These are phyloP conservation scores for Aulostomus chinensis DNA, from an alignment of 2,797 vertebrate genomes.

Conservation along the genomic window DNA sequence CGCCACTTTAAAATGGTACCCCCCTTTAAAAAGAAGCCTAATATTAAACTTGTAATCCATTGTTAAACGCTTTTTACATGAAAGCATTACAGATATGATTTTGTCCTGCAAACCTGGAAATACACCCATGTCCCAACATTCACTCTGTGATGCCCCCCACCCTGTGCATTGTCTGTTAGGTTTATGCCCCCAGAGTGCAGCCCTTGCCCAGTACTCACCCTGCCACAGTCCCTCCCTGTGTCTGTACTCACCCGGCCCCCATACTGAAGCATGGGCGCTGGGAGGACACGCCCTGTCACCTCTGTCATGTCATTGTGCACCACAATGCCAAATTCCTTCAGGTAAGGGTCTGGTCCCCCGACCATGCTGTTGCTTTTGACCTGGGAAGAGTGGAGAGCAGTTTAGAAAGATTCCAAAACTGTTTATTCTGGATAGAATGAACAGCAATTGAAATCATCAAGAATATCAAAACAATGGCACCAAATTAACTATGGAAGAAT, in stretches of 20 bases:
- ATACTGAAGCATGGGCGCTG: slow-evolving; percentile 98
- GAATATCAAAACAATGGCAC: background rate
- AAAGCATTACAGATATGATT: no score
- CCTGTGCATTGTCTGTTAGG: slow-evolving; percentile 6
- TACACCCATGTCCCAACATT: slow-evolving; percentile 20
- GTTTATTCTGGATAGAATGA: background rate
- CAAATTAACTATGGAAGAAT: no score
- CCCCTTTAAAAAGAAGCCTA: no score
- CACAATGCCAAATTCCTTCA: slow-evolving; percentile 98
- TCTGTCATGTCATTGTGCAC: slow-evolving; percentile 99
- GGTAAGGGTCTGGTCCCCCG: slow-evolving; percentile 95
- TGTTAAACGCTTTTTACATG: no score
- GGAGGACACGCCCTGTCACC: slow-evolving; percentile 95
- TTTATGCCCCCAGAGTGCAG: slow-evolving; percentile 16
- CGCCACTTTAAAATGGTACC: no score
- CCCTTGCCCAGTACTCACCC: slow-evolving; percentile 82
- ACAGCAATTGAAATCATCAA: background rate
- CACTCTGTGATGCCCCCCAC: slow-evolving; percentile 14
- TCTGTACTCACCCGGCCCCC: slow-evolving; percentile 95
- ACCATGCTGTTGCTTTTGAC: slow-evolving; percentile 99
- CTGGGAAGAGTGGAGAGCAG: slow-evolving; percentile 58
- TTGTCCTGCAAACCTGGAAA: slow-evolving; percentile 43
- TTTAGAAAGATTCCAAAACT: background rate
- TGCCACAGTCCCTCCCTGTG: slow-evolving; percentile 86
- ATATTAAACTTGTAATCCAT: no score